Evolutionary conservation across 2,888 invertebrate genomes (phyloP).

Genomic region (Platypus cylindrus): DNA sequence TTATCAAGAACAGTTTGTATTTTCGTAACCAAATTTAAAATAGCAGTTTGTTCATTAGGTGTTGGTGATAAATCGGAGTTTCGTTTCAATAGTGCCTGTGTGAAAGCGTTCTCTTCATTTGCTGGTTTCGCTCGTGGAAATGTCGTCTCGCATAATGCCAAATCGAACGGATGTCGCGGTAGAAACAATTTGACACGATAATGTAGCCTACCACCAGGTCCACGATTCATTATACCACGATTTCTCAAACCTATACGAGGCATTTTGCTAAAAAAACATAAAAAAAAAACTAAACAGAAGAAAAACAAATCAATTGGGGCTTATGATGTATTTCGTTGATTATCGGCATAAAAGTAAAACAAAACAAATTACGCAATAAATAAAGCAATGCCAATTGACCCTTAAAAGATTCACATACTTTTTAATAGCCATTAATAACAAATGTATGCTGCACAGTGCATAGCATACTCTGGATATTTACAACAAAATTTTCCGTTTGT

Average conservation of each 20-base stretch:
- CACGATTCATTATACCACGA: conserved; percentile 48
- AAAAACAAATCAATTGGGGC: too few species aligned
- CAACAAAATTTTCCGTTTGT: too few species aligned
- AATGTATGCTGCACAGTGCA: too few species aligned
- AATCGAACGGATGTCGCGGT: conserved; percentile 74
- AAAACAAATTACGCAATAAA: too few species aligned
- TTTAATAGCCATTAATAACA: too few species aligned
- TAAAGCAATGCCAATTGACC: too few species aligned
- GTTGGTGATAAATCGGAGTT: conserved; percentile 87
- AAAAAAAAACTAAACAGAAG: too few species aligned
- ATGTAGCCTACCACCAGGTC: conserved; percentile 47
- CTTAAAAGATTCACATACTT: too few species aligned
- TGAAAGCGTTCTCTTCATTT: conserved; percentile 74
- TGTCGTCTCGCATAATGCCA: conserved; percentile 74
- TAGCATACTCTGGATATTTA: too few species aligned
- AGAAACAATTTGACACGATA: conserved; percentile 51
- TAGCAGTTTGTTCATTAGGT: conserved; percentile 80
- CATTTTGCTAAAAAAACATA: conserved; percentile 41
- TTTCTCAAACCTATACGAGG: conserved; percentile 61
- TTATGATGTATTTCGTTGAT: too few species aligned
- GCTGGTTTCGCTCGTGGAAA: conserved; percentile 76
- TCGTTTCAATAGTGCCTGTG: conserved; percentile 82
- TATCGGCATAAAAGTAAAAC: too few species aligned
- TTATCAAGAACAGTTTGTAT: conserved; percentile 91
- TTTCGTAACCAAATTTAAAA: conserved; percentile 87